Percentiles rank a stretch among this genome's conserved stretches.
Evolutionary conservation across 2,888 invertebrate species (phyloP).

Genomic region (Hyalella azteca): DNA sequence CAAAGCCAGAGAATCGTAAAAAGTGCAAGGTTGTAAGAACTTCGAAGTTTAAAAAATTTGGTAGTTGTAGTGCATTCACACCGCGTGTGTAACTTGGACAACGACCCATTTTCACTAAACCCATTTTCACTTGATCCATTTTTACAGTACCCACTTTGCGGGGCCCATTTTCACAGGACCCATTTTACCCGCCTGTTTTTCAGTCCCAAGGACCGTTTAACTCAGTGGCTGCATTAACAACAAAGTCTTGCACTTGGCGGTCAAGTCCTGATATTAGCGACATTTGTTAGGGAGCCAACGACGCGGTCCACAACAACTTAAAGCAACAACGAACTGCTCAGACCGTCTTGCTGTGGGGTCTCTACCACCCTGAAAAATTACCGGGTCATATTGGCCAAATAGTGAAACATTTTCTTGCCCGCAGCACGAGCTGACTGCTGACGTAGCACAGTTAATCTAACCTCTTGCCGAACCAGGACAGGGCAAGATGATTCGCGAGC

Average conservation of each 20-base stretch:
- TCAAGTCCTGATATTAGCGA: slow-evolving; percentile 17
- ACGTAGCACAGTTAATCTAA: too few relatives aligned
- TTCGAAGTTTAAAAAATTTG: neutral
- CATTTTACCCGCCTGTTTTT: neutral
- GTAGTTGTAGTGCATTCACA: neutral
- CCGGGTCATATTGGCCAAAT: neutral
- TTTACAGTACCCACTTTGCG: neutral
- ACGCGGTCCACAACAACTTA: slow-evolving; percentile 14
- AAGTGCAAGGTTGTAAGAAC: too few relatives aligned
- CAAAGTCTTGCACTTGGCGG: slow-evolving; percentile 13
- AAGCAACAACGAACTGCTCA: slow-evolving; percentile 20
- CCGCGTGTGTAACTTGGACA: too few relatives aligned
- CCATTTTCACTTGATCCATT: neutral
- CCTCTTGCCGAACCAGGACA: too few relatives aligned
- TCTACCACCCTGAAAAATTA: neutral
- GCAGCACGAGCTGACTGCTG: neutral
- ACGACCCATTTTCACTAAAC: too few relatives aligned
- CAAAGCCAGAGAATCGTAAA: too few relatives aligned
- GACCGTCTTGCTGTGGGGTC: neutral
- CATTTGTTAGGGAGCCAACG: slow-evolving; percentile 4
- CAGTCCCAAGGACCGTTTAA: neutral
- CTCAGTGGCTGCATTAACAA: neutral
- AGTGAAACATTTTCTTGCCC: neutral
- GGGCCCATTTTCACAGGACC: neutral
- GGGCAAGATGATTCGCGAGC: too few relatives aligned